These are phyloP conservation scores for Paragorgia papillata DNA, from an alignment of 92 coral and sea anemone genomes.

Conservation along the genomic window DNA sequence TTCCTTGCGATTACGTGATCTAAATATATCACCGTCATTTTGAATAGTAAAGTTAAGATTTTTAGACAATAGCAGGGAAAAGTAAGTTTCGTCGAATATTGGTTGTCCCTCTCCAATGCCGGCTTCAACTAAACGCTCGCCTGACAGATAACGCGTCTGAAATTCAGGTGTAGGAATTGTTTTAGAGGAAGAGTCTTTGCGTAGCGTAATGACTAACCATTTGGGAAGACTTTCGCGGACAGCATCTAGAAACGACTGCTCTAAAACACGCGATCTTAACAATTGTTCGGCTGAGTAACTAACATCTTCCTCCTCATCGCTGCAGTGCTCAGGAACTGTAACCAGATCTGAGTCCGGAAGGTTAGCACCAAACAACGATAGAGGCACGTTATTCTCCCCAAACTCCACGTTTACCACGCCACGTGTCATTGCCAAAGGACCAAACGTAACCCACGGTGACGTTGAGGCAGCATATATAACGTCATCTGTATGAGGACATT, in stretches of 20 bases:
- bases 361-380: constrained; percentile 55
- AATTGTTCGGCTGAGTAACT: background rate
- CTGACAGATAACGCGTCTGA: constrained; percentile 58
- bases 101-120: constrained; percentile 44
- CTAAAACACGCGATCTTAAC: constrained; percentile 9
- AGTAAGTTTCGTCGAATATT: constrained; percentile 42
- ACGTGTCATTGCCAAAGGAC: constrained; percentile 39
- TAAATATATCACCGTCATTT: constrained; percentile 42
- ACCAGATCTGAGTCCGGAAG: constrained; percentile 12
- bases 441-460: constrained; percentile 50
- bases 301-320: background rate
- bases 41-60: constrained; percentile 34
- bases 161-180: constrained; percentile 35
- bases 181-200: constrained; percentile 7
- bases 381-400: constrained; percentile 41
- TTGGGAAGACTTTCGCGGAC: constrained; percentile 54
- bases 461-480: constrained; percentile 56
- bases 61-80: constrained; percentile 52
- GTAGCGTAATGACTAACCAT: constrained; percentile 58
- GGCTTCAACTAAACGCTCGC: constrained; percentile 41
- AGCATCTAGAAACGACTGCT: constrained; percentile 49
- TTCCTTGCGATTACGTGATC: constrained; percentile 36
- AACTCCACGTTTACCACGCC: constrained; percentile 53
- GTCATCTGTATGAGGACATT: constrained; percentile 46
- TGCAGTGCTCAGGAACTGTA: background rate